Conservation (phyloP, 1,140 invertebrate genomes). For the Musca domestica region DNA sequence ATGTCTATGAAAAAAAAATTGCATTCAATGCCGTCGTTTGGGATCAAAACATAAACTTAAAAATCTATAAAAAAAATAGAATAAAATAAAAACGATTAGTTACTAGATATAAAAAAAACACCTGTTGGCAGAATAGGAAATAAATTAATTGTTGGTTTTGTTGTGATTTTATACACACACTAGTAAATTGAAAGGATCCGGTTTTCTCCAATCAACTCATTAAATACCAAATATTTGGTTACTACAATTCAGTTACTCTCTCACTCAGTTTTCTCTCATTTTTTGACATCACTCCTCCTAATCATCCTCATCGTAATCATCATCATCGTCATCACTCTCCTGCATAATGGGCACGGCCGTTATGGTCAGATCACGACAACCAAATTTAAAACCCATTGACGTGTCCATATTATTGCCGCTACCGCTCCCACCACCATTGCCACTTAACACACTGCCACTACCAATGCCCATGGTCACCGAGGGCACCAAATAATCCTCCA, state of each 20-base stretch:
- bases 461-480: conserved; percentile 15
- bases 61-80: too few species aligned
- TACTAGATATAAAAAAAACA: too few species aligned
- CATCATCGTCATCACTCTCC: conserved; percentile 49
- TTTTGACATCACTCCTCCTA: not conserved
- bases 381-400: conserved; percentile 40
- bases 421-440: conserved; percentile 33
- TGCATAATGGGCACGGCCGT: conserved; percentile 45
- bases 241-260: not conserved
- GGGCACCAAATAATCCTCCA: conserved; percentile 4
- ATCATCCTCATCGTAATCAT: conserved; percentile 48
- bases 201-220: too few species aligned
- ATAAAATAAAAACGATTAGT: too few species aligned
- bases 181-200: too few species aligned
- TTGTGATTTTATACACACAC: too few species aligned
- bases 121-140: too few species aligned
- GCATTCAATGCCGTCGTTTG: too few species aligned
- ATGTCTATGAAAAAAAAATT: too few species aligned
- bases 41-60: too few species aligned
- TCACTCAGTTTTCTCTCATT: not conserved
- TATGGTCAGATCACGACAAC: conserved; percentile 45
- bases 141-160: too few species aligned
- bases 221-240: not conserved
- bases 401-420: conserved; percentile 38
- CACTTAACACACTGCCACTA: conserved; percentile 30